Evolutionary conservation across 2,888 invertebrate genomes (phyloP).

Genomic region (Cabera pusaria): DNA sequence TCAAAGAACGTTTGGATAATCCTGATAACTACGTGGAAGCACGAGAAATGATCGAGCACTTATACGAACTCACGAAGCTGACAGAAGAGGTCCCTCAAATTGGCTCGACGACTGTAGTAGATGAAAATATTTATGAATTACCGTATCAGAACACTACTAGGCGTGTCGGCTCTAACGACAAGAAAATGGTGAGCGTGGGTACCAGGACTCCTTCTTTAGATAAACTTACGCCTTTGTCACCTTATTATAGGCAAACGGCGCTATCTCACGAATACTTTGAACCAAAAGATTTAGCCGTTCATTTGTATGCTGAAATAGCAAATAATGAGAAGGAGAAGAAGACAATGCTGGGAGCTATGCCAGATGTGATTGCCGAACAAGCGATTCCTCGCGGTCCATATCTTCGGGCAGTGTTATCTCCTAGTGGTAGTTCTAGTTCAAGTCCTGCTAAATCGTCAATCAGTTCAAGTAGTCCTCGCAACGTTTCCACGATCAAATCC

Average conservation of each 20-base stretch:
- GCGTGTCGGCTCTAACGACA: slow-evolving; percentile 65
- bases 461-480: slow-evolving; percentile 41
- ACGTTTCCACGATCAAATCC: slow-evolving; percentile 54
- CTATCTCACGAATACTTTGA: slow-evolving; percentile 78
- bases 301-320: slow-evolving; percentile 85
- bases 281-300: slow-evolving; percentile 79
- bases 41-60: slow-evolving; percentile 89
- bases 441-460: slow-evolving; percentile 43
- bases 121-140: slow-evolving; percentile 86
- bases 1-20: slow-evolving; percentile 87
- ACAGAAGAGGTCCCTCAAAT: slow-evolving; percentile 76
- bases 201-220: slow-evolving; percentile 84
- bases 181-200: slow-evolving; percentile 79
- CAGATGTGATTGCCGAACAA: slow-evolving; percentile 71
- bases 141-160: slow-evolving; percentile 76
- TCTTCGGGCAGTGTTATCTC: slow-evolving; percentile 81
- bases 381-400: slow-evolving; percentile 82
- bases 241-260: slow-evolving; percentile 69
- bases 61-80: slow-evolving; percentile 89
- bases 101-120: slow-evolving; percentile 75
- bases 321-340: slow-evolving; percentile 68
- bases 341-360: slow-evolving; percentile 57
- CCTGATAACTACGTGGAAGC: slow-evolving; percentile 89
- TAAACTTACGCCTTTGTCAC: slow-evolving; percentile 76
- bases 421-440: slow-evolving; percentile 41